Evolutionary conservation across 2,888 invertebrate genomes (phyloP), one percentile per base, ranked within the genome.

Genomic region (Apodemia zela): DNA sequence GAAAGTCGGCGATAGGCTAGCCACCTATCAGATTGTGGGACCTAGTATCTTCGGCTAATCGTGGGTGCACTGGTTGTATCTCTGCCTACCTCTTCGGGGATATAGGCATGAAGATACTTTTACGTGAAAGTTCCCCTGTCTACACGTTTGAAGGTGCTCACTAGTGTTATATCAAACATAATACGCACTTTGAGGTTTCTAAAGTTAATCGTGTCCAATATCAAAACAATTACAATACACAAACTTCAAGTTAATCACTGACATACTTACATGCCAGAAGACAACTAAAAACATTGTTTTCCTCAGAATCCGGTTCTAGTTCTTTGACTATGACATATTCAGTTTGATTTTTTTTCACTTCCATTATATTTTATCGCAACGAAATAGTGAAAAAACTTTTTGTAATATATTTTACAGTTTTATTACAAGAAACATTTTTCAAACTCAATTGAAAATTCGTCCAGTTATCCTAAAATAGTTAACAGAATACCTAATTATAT

Each of bases 251-350:
- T 13, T 11, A 51, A 49, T 49, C 13, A 17, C 25, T 8, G 18
- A 13, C 29, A 15, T 21, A 61, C 67, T 67, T 57, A 65, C 65
- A 65, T 49, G 47, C 18, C 21, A 11, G 51, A 0, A 51, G 51
- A 18, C 13, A 25, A 13, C 25, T 54, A 15, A 54, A 54, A 25
- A 54, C 6, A 13, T 21, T 25, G 7, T 13, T 25, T 15, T 25
- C 21, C 21, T 21, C 54, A 54, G 21, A 15, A 54, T 54, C 54
- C 4, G 15, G 13, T 13, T 13, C 21, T 1, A 21, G 0, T 51
- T 21, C 51, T 21, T 2, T 51, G 5, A 51, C 25, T 0, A 13
- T 1, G 5, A 2, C 11, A 18, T 51, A 5, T 25, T 13, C 54
- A 25, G 11, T 25, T 54, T 54, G 5, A 6, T 2, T 6, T 54